A percentile compares a stretch with the other conserved stretches of the same genome.
Conservation (phyloP, 2,797 vertebrate genomes). For the Xenopus petersii region DNA sequence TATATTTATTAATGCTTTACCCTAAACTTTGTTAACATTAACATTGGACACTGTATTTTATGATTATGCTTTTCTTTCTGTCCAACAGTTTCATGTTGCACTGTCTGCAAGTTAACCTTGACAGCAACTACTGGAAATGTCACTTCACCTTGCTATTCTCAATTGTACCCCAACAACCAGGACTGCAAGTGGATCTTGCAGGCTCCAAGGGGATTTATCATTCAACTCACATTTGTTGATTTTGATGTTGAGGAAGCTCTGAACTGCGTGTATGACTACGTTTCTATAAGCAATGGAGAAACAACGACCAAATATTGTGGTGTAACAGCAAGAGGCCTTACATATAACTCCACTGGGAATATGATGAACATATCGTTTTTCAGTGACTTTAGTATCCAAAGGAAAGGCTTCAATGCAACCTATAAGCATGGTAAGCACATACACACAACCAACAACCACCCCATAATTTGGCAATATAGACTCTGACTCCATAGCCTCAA, state of each 20-base stretch:
- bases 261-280: slow-evolving; percentile 87
- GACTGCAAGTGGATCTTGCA: slow-evolving; percentile 82
- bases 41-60: too few relatives aligned
- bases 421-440: slow-evolving; percentile 87
- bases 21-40: too few relatives aligned
- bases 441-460: too few relatives aligned
- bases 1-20: too few relatives aligned
- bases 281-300: slow-evolving; percentile 78
- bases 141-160: slow-evolving; percentile 88
- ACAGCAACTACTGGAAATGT: slow-evolving; percentile 75
- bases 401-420: slow-evolving; percentile 89
- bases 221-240: slow-evolving; percentile 89
- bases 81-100: slow-evolving; percentile 75
- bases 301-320: slow-evolving; percentile 81
- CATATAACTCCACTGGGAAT: slow-evolving; percentile 88
- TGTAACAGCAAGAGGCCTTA: slow-evolving; percentile 86
- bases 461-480: too few relatives aligned
- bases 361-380: slow-evolving; percentile 85
- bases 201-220: slow-evolving; percentile 85
- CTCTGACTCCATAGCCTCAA: too few relatives aligned
- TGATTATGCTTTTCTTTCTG: slow-evolving; percentile 42
- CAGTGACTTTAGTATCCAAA: slow-evolving; percentile 95
- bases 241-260: slow-evolving; percentile 93
- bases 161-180: slow-evolving; percentile 80
- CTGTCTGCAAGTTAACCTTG: slow-evolving; percentile 75